Conservation (phyloP, 2,888 invertebrate species). For the Drosophila melanosoma region DNA sequence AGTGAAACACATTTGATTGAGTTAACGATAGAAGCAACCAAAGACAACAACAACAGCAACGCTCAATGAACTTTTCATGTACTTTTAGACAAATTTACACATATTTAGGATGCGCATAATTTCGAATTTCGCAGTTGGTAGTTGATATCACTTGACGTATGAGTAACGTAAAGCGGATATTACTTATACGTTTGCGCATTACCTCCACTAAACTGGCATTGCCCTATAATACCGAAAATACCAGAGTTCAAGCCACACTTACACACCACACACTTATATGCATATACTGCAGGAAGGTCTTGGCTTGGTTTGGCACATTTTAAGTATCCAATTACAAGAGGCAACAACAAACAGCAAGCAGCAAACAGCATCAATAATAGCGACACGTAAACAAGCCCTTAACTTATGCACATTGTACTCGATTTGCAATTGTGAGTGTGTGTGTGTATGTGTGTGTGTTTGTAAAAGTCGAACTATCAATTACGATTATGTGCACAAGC, state of each 20-base stretch:
- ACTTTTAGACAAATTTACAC: slow-evolving; percentile 32
- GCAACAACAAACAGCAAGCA: slow-evolving; percentile 37
- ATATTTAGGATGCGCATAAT: slow-evolving; percentile 68
- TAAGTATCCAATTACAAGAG: slow-evolving; percentile 67
- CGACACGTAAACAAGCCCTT: slow-evolving; percentile 55
- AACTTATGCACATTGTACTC: slow-evolving; percentile 66
- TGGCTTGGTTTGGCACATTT: slow-evolving; percentile 58
- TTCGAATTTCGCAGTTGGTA: slow-evolving; percentile 20
- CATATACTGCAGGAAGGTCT: slow-evolving; percentile 36
- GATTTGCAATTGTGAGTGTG: slow-evolving; percentile 1
- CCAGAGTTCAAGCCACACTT: slow-evolving; percentile 61
- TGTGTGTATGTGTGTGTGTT: slow-evolving; percentile 5
- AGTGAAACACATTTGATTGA: slow-evolving; percentile 67
- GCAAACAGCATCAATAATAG: slow-evolving; percentile 31
- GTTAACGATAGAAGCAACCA: slow-evolving; percentile 55
- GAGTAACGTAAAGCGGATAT: slow-evolving; percentile 56
- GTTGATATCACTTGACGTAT: slow-evolving; percentile 51
- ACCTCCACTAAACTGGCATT: background rate
- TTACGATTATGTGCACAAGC: slow-evolving; percentile 58
- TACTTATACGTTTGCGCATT: slow-evolving; percentile 47
- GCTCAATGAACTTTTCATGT: slow-evolving; percentile 65
- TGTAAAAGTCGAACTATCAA: slow-evolving; percentile 56
- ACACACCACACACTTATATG: background rate
- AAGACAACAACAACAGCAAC: slow-evolving; percentile 28
- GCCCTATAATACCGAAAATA: slow-evolving; percentile 50